phyloP scores from a whole-genome alignment of 2,113 vertebrate species.

The Otolemur garnettii region DNA sequence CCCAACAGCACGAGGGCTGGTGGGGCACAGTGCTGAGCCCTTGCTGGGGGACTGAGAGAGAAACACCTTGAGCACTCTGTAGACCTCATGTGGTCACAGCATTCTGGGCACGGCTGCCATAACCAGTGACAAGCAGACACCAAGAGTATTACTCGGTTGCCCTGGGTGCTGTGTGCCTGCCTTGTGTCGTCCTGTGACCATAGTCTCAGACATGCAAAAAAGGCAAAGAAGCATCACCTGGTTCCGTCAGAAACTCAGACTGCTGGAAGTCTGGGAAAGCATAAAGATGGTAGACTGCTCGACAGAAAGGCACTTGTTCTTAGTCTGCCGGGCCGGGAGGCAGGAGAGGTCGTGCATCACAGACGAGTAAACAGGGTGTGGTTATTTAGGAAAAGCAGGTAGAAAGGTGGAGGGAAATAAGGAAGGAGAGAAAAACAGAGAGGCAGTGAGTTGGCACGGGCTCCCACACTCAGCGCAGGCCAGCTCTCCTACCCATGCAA shows the following conservation, averaged over 20 bases:
- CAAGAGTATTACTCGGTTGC: accelerated
- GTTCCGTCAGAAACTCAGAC: conserved; percentile 97
- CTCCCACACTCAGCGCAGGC: neutral
- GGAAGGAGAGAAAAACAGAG: conserved; percentile 87
- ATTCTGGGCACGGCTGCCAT: neutral
- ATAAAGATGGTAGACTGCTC: conserved; percentile 99
- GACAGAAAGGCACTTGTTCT: conserved; percentile 96
- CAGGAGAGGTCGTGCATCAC: conserved; percentile 85
- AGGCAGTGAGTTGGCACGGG: conserved; percentile 86
- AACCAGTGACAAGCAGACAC: neutral
- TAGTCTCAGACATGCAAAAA: conserved; percentile 85
- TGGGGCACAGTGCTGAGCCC: neutral
- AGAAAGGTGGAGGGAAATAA: conserved; percentile 82
- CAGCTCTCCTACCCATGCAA: no score
- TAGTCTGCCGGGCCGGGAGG: conserved; percentile 90
- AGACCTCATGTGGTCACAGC: neutral
- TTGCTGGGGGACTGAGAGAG: neutral
- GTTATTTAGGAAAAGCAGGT: conserved; percentile 87
- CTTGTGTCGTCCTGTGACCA: neutral
- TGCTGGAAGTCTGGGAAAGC: conserved; percentile 99
- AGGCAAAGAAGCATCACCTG: conserved; percentile 96
- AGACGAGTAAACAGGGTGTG: conserved; percentile 87
- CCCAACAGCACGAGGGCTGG: neutral
- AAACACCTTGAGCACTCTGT: neutral
- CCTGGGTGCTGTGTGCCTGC: neutral